Evolutionary conservation across 2,888 invertebrate species (phyloP).

Genomic region (Synanthedon myopaeformis): DNA sequence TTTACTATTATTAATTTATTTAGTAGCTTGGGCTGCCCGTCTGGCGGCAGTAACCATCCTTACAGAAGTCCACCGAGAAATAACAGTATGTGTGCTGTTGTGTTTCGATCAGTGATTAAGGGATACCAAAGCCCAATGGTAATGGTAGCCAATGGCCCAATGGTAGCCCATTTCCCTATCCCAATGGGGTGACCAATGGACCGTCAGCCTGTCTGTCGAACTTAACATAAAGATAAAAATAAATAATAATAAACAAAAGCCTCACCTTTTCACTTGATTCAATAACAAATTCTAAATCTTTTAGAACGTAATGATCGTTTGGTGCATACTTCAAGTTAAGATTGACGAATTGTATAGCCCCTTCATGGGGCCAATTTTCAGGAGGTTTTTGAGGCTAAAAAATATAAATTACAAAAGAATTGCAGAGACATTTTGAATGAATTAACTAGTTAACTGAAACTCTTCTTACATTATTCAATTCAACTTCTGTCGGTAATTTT

Average conservation of each 20-base stretch:
- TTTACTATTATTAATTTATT: neutral
- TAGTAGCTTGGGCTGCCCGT: no score
- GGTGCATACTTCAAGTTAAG: constrained; percentile 64
- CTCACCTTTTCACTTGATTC: constrained; percentile 62
- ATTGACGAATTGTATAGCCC: constrained; percentile 60
- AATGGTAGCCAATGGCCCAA: no score
- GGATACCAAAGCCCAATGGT: no score
- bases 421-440: neutral
- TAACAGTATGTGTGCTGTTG: no score
- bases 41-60: no score
- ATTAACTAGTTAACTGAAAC: neutral
- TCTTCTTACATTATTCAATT: constrained; percentile 38
- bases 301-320: constrained; percentile 65
- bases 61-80: no score
- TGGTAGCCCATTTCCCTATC: no score
- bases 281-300: constrained; percentile 57
- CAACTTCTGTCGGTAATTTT: constrained; percentile 63
- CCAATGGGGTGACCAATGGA: no score
- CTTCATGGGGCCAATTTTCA: constrained; percentile 63
- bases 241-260: neutral
- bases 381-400: constrained; percentile 43
- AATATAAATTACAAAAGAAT: neutral
- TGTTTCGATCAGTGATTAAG: no score
- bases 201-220: no score
- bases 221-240: no score